Base-by-base conservation (phyloP, 2,797 vertebrate species). In the Darevskia mixta region DNA sequence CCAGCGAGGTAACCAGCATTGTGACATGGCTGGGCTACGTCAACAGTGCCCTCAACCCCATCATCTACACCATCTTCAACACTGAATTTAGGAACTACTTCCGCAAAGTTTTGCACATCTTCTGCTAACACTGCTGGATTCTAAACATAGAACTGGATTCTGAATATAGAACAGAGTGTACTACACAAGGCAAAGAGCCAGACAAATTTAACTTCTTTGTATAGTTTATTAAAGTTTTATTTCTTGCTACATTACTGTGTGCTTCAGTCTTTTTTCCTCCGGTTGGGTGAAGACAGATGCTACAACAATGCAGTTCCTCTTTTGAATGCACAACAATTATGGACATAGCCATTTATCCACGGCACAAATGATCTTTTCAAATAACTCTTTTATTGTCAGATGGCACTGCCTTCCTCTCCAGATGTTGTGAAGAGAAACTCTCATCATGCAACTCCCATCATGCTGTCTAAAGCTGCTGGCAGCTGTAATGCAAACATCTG, bases 11-110 rank as follows among this genome's bases (percentile, higher is more conserved):
- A 94, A 98, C 98, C 96, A 99, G 98, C 97, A 98, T 97, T 0
- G 98, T 98, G 95, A 99, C 99, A 32, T 99, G 99, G 98, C 96
- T 99, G 94, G 98, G 98, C 76, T 99, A 99, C 0, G 98, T 98
- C 95, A 99, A 99, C 97, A 99, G 98, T 29, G 98, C 98, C 0
- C 95, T 99, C 88, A 99, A 99, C 94, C 98, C 98, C 17, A 93
- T 99, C 94, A 98, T 99, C 96, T 99, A 99, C 95, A 99, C 98
- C 0, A 90, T 98, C 86, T 99, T 99, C 97, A 99, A 98, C 85
- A 92, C 98, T 0, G 98, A 98, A 96, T 99, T 99, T 96, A 98
- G 98, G 92, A 97, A 97, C 32, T 98, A 97, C 97, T 99, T 99
- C 95, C 98, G 97, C 93, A 98, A 98, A 91, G 97, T 98, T 80